A percentile compares a stretch with the other conserved stretches of the same genome.
These are phyloP conservation scores for Formica exsecta DNA, from an alignment of 1,140 invertebrate genomes.

Conservation along the genomic window DNA sequence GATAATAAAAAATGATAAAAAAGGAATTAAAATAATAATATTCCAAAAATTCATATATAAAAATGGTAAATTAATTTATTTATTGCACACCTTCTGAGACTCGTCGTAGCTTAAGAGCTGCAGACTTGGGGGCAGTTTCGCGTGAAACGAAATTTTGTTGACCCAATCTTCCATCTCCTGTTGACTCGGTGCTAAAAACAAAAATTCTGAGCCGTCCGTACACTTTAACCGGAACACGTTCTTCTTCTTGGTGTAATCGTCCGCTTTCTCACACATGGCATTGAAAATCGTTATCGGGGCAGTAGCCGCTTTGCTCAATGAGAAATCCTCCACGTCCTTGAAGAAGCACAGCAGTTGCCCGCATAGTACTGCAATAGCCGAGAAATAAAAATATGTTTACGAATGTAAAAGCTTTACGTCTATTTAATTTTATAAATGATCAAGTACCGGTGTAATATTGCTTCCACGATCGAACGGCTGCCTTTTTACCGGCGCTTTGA, in stretches of 20 bases:
- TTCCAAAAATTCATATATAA: background rate
- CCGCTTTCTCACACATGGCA: slow-evolving; percentile 93
- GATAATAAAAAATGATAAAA: slow-evolving; percentile 8
- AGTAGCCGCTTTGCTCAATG: slow-evolving; percentile 94
- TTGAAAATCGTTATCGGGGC: slow-evolving; percentile 96
- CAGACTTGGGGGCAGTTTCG: slow-evolving; percentile 94
- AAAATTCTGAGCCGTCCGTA: slow-evolving; percentile 96
- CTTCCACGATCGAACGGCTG: slow-evolving; percentile 98
- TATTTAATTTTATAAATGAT: slow-evolving; percentile 13
- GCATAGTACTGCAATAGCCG: slow-evolving; percentile 91
- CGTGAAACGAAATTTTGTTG: slow-evolving; percentile 97
- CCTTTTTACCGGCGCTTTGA: slow-evolving; percentile 96
- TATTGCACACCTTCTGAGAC: slow-evolving; percentile 80
- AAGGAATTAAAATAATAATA: background rate
- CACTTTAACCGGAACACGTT: slow-evolving; percentile 96
- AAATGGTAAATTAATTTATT: background rate
- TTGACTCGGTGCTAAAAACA: slow-evolving; percentile 92
- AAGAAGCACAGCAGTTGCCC: slow-evolving; percentile 99
- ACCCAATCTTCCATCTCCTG: slow-evolving; percentile 97
- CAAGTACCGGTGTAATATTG: slow-evolving; percentile 92
- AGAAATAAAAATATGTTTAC: slow-evolving; percentile 12
- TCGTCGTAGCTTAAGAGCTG: slow-evolving; percentile 95
- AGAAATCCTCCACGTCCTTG: slow-evolving; percentile 97
- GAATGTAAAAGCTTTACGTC: background rate
- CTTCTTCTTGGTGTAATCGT: slow-evolving; percentile 98